phyloP scores from a whole-genome alignment of 2,113 vertebrate genomes.

The Labeo rohita region DNA sequence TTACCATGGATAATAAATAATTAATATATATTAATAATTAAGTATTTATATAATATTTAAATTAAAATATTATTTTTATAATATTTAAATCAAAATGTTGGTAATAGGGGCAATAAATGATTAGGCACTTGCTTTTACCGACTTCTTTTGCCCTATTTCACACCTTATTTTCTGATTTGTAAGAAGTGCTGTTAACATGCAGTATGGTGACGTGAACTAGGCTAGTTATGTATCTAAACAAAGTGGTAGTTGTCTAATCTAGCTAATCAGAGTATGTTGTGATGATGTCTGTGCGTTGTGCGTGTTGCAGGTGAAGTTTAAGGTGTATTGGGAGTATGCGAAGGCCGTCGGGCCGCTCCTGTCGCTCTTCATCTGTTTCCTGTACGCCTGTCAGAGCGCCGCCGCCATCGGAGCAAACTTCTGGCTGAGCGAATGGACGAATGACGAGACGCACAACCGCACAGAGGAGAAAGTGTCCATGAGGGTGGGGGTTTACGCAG shows the following conservation, averaged over 20 bases:
- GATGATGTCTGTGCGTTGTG: neutral
- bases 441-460: conserved; percentile 71
- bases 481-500: conserved; percentile 89
- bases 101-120: neutral
- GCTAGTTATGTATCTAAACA: no score
- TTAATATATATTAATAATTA: no score
- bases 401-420: conserved; percentile 87
- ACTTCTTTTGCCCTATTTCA: neutral
- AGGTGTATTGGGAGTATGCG: conserved; percentile 88
- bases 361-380: conserved; percentile 80
- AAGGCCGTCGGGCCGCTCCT: conserved; percentile 82
- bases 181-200: no score
- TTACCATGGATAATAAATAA: no score
- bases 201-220: no score
- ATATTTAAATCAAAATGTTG: no score
- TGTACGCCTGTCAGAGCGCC: conserved; percentile 87
- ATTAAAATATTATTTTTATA: no score
- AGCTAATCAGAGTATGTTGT: neutral
- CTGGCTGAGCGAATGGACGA: conserved; percentile 96
- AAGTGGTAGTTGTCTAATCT: no score
- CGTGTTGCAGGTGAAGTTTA: conserved; percentile 83
- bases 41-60: no score
- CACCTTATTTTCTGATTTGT: no score
- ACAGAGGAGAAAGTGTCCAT: conserved; percentile 71
- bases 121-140: neutral